A percentile compares a stretch with the other conserved stretches of the same genome.
Evolutionary conservation across 2,888 invertebrate genomes (phyloP).

Genomic region (Catocala sponsa): DNA sequence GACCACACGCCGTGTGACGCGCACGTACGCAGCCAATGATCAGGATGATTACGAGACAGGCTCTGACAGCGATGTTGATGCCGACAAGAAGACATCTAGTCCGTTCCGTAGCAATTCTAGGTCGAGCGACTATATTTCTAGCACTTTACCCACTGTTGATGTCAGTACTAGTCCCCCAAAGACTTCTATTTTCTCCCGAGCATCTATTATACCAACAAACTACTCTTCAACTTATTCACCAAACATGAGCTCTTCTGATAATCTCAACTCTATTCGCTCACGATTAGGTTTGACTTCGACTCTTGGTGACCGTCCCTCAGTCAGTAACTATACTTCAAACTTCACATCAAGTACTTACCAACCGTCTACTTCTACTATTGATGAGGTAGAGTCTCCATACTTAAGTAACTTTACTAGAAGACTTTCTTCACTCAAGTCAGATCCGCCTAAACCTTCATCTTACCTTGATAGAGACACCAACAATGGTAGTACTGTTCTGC

Average conservation of each 20-base stretch:
- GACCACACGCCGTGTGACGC: constrained; percentile 85
- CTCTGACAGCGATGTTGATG: constrained; percentile 91
- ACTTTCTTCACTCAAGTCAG: constrained; percentile 82
- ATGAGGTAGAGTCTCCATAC: constrained; percentile 90
- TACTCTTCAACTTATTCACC: constrained; percentile 66
- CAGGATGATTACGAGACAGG: constrained; percentile 91
- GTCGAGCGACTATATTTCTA: constrained; percentile 81
- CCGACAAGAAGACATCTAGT: constrained; percentile 76
- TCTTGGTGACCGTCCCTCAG: constrained; percentile 72
- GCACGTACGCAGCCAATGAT: constrained; percentile 78
- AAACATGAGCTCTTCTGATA: constrained; percentile 78
- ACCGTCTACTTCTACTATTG: constrained; percentile 75
- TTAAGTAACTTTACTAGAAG: constrained; percentile 91
- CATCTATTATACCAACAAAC: constrained; percentile 72
- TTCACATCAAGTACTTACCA: constrained; percentile 71
- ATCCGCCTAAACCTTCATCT: constrained; percentile 66
- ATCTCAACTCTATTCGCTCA: constrained; percentile 88
- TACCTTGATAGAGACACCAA: constrained; percentile 74
- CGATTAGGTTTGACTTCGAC: constrained; percentile 86
- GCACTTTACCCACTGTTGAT: constrained; percentile 72
- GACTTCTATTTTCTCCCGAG: constrained; percentile 76
- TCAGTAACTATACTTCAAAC: constrained; percentile 67
- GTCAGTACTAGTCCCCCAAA: constrained; percentile 72
- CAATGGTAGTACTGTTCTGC: constrained; percentile 74
- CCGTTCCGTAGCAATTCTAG: constrained; percentile 75